Conservation (phyloP, 2,888 invertebrate species). For the Laspeyria flexula region DNA sequence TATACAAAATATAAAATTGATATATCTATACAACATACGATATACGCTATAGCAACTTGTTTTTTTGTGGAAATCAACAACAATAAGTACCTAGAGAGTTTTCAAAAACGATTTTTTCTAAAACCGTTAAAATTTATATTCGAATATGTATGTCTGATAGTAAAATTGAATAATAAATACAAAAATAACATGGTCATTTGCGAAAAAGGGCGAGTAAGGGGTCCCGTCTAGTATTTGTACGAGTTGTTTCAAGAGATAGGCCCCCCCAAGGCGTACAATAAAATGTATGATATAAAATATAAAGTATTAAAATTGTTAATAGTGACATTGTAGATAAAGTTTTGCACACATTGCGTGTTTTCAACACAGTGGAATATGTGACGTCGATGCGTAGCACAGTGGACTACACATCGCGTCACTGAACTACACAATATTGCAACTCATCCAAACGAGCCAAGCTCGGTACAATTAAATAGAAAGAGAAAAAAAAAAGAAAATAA, state of each 20-base stretch:
- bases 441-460: slow-evolving; percentile 54
- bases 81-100: slow-evolving; percentile 76
- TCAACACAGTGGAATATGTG: slow-evolving; percentile 60
- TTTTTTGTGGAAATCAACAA: slow-evolving; percentile 69
- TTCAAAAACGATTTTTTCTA: slow-evolving; percentile 45
- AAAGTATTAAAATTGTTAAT: slow-evolving; percentile 38
- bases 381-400: slow-evolving; percentile 47
- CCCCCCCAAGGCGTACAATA: slow-evolving; percentile 43
- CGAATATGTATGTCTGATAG: slow-evolving; percentile 55
- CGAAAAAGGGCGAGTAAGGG: slow-evolving; percentile 31
- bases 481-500: slow-evolving; percentile 41
- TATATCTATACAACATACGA: slow-evolving; percentile 77
- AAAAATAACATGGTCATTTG: slow-evolving; percentile 44
- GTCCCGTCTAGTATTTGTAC: slow-evolving; percentile 32
- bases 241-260: slow-evolving; percentile 35
- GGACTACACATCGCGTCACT: slow-evolving; percentile 57
- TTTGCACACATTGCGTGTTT: slow-evolving; percentile 59
- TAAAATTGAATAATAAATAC: slow-evolving; percentile 57
- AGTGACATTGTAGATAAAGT: slow-evolving; percentile 44
- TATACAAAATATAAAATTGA: slow-evolving; percentile 83
- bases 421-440: slow-evolving; percentile 53
- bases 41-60: slow-evolving; percentile 57
- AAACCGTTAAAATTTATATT: slow-evolving; percentile 56
- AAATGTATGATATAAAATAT: slow-evolving; percentile 38
- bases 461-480: slow-evolving; percentile 49